These are phyloP conservation scores for Frankliniella intonsa DNA, from an alignment of 2,888 invertebrate species.

Conservation along the genomic window DNA sequence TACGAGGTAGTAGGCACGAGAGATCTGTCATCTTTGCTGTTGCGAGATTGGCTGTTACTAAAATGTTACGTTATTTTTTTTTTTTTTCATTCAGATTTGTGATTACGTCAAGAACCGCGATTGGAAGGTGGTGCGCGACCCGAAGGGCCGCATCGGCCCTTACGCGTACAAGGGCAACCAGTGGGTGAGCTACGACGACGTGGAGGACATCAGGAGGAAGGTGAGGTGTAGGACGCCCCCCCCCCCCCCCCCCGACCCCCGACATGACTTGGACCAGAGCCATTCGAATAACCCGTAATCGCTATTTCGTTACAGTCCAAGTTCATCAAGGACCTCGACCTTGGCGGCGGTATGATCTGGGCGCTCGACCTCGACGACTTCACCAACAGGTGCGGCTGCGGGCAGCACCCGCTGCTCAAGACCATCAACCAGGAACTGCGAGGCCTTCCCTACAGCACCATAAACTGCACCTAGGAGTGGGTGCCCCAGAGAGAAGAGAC, in stretches of 20 bases:
- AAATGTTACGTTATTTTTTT: background rate
- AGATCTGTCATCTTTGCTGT: background rate
- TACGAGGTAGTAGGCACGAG: constrained; percentile 56
- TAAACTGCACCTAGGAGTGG: constrained; percentile 48
- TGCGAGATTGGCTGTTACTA: no score
- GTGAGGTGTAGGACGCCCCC: constrained; percentile 36
- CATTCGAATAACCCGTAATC: background rate
- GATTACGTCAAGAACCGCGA: constrained; percentile 56
- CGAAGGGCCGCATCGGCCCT: constrained; percentile 62
- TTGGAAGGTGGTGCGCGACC: constrained; percentile 59
- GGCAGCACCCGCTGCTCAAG: constrained; percentile 61
- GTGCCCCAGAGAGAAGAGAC: background rate
- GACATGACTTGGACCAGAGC: no score
- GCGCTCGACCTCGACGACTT: constrained; percentile 75
- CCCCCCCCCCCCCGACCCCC: no score
- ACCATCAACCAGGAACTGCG: constrained; percentile 58
- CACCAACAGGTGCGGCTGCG: constrained; percentile 60
- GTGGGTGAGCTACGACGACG: constrained; percentile 88
- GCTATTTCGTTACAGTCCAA: constrained; percentile 48
- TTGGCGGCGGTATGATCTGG: constrained; percentile 74
- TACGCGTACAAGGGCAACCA: constrained; percentile 74
- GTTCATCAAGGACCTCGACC: constrained; percentile 53
- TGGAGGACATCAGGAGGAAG: constrained; percentile 70
- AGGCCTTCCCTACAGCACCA: constrained; percentile 47
- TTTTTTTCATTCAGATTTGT: constrained; percentile 52